Conservation (phyloP, 2,797 vertebrate genomes). For the Leptodactylus fallax region DNA sequence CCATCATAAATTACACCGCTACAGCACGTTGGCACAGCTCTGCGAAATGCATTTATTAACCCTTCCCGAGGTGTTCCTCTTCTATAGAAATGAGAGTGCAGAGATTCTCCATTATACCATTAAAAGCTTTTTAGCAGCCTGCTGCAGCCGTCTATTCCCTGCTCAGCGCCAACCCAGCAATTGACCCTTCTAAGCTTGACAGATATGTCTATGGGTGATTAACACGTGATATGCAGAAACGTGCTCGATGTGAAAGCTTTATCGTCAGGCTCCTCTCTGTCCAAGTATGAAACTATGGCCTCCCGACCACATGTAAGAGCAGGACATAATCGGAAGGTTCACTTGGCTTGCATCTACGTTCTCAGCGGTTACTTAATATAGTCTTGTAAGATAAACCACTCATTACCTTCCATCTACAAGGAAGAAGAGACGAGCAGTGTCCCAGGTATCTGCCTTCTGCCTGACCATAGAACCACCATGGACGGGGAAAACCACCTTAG, state of each 20-base stretch:
- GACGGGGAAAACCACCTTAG: no score
- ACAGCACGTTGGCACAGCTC: slow-evolving; percentile 66
- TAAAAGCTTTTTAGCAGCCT: slow-evolving; percentile 58
- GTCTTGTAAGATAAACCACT: no score
- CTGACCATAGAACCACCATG: no score
- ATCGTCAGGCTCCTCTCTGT: background rate
- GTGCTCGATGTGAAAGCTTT: background rate
- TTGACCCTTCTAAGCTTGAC: slow-evolving; percentile 45
- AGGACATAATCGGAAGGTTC: background rate
- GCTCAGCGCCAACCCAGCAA: slow-evolving; percentile 43
- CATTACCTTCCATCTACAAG: no score
- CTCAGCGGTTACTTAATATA: no score
- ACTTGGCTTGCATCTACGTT: no score
- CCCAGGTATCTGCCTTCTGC: no score
- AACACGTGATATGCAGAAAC: slow-evolving; percentile 22
- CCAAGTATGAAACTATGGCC: background rate
- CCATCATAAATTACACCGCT: slow-evolving; percentile 66
- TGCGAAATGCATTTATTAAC: slow-evolving; percentile 69
- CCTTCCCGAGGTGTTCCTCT: slow-evolving; percentile 62
- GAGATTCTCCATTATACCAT: slow-evolving; percentile 47
- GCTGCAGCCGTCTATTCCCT: slow-evolving; percentile 31
- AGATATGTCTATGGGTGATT: slow-evolving; percentile 31
- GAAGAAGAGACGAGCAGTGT: no score
- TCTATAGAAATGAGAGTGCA: slow-evolving; percentile 68
- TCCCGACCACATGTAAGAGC: background rate